Percentiles rank a stretch among this genome's conserved stretches.
These are phyloP conservation scores for Magallana angulata DNA, from an alignment of 1,140 invertebrate genomes.

Conservation along the genomic window DNA sequence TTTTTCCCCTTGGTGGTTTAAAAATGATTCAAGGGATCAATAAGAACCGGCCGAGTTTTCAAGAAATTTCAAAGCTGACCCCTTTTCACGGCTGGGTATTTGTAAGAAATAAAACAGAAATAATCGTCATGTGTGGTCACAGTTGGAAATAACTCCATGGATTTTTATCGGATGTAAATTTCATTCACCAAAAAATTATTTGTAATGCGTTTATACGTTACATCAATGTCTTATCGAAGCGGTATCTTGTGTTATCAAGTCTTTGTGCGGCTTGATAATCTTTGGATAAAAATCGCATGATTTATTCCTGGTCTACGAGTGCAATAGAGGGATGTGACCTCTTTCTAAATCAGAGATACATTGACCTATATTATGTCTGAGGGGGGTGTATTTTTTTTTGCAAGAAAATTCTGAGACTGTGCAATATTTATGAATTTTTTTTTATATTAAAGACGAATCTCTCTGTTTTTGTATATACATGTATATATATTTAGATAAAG, in stretches of 20 bases:
- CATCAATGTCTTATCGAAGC: background rate
- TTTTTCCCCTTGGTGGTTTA: too few relatives aligned
- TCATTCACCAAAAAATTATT: background rate
- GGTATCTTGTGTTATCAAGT: background rate
- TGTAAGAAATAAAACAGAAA: constrained; percentile 3
- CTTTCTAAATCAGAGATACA: too few relatives aligned
- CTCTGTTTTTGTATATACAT: too few relatives aligned
- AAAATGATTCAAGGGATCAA: background rate
- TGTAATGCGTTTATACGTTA: background rate
- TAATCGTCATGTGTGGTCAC: background rate
- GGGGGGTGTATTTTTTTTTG: too few relatives aligned
- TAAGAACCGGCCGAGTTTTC: background rate
- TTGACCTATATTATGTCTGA: too few relatives aligned
- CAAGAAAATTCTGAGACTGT: too few relatives aligned
- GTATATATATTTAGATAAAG: too few relatives aligned
- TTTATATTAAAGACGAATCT: too few relatives aligned
- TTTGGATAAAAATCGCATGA: constrained; percentile 12
- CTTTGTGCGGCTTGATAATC: background rate
- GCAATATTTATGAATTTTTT: too few relatives aligned
- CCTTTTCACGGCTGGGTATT: background rate
- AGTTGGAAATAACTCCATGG: background rate
- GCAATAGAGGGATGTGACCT: too few relatives aligned
- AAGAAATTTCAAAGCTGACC: background rate
- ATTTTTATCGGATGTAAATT: constrained; percentile 7
- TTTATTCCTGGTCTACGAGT: background rate